Base-by-base conservation (phyloP, 2,797 vertebrate genomes). In the Premnoplex brunnescens region DNA sequence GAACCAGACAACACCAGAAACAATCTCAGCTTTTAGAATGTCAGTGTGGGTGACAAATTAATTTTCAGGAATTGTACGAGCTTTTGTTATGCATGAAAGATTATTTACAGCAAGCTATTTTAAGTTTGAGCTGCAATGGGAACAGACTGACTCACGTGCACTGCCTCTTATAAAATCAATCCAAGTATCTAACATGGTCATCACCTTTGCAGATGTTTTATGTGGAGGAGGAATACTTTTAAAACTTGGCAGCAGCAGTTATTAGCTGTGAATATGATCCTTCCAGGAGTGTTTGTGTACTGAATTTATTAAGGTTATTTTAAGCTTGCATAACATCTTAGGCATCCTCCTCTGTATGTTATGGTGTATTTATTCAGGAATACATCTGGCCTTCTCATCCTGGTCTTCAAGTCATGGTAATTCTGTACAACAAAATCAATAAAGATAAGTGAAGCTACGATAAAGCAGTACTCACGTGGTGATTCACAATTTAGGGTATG, bases 51-150 rank as follows among this genome's bases (percentile, higher is more conserved):
- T 6, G 80, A 89, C 28, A 56, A 87, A 94, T 68, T 95, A 85
- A 96, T 91, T 93, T 82, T 83, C 77, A 88, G 39, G 64, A 79
- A 87, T 82, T 87, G 59, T 67, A 86, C 0, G 0, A 93, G 71
- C 83, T 94, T 97, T 93, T 96, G 91, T 96, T 91, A 92, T 91
- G 67, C 64, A 74, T 89, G 79, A 79, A 88, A 82, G 80, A 82
- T 97, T 96, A 96, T 96, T 96, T 97, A 96, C 95, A 95, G 77
- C 64, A 85, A 86, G 34, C 54, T 97, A 96, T 96, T 96, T 96
- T 89, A 86, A 91, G 87, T 93, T 66, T 89, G 74, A 96, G 60
- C 60, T 8, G 21, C 64, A 96, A 85, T 23, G 60, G 83, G 96
- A 96, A 82, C 63, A 93, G 80, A 55, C 74, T 94, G 94, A 94